Conservation (phyloP, 2,888 invertebrate genomes). For the Drosophila pegasa region DNA sequence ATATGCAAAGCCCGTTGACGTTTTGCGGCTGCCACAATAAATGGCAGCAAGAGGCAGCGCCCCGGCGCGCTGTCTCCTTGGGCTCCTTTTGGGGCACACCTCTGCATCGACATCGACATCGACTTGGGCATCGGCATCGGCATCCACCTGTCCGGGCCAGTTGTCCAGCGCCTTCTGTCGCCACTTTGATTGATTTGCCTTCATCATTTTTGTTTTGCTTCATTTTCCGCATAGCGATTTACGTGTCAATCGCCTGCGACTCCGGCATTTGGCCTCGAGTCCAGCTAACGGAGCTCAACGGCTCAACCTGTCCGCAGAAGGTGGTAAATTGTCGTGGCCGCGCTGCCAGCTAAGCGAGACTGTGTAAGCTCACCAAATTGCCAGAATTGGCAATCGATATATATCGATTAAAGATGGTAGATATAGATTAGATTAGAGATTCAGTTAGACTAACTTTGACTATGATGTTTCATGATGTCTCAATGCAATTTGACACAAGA, state of each 20-base stretch:
- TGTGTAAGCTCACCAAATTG: background rate
- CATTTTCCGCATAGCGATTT: conserved; percentile 54
- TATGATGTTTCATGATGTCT: too few species aligned
- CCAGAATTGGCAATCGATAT: background rate
- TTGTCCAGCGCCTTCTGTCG: conserved; percentile 46
- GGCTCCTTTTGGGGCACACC: background rate
- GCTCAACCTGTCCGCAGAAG: background rate
- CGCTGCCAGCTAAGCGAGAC: background rate
- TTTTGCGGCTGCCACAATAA: conserved; percentile 71
- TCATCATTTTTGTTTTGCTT: conserved; percentile 7
- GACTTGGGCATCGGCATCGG: too few species aligned
- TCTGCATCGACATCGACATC: too few species aligned
- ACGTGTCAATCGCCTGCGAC: conserved; percentile 64
- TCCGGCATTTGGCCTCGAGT: conserved; percentile 17
- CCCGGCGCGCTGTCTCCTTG: background rate
- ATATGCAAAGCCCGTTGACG: conserved; percentile 76
- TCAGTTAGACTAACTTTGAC: background rate
- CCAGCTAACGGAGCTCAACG: conserved; percentile 16
- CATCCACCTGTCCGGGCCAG: conserved; percentile 57
- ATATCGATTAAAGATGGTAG: background rate
- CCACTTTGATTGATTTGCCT: conserved; percentile 73
- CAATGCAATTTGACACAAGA: too few species aligned
- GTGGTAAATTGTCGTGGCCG: conserved; percentile 2
- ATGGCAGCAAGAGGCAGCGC: conserved; percentile 18
- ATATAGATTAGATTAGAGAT: too few species aligned